These are phyloP conservation scores for Ailuropoda melanoleuca DNA, from an alignment of 2,113 vertebrate species.

Conservation along the genomic window DNA sequence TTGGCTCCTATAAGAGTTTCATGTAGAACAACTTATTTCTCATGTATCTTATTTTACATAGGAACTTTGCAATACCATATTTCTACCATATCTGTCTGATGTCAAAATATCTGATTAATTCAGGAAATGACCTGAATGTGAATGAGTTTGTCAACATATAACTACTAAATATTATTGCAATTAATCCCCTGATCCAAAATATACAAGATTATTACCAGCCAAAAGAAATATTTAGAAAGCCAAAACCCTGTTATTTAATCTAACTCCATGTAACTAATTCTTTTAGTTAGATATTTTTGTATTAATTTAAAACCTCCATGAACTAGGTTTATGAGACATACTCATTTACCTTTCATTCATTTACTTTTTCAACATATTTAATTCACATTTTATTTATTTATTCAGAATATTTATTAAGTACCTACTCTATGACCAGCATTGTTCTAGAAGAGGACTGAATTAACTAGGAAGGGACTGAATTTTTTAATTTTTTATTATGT, in stretches of 20 bases:
- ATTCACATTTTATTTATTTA: background rate
- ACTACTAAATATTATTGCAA: background rate
- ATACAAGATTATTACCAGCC: background rate
- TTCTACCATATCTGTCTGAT: background rate
- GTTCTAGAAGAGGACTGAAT: background rate
- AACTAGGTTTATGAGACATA: background rate
- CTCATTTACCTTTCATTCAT: background rate
- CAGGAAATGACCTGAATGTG: background rate
- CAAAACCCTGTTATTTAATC: background rate
- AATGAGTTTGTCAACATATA: background rate
- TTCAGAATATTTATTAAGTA: background rate
- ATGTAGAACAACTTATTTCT: background rate
- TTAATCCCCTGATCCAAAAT: background rate
- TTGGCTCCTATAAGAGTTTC: background rate
- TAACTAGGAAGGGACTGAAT: background rate
- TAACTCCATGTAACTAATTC: background rate
- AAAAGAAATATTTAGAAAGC: conserved; percentile 20
- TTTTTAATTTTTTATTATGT: background rate
- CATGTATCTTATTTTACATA: background rate
- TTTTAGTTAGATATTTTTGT: background rate
- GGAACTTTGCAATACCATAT: background rate
- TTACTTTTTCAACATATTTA: background rate
- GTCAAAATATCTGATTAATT: background rate
- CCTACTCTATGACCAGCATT: background rate
- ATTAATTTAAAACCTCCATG: background rate